Base-by-base conservation (phyloP, 1,140 invertebrate genomes). In the Araneus ventricosus region DNA sequence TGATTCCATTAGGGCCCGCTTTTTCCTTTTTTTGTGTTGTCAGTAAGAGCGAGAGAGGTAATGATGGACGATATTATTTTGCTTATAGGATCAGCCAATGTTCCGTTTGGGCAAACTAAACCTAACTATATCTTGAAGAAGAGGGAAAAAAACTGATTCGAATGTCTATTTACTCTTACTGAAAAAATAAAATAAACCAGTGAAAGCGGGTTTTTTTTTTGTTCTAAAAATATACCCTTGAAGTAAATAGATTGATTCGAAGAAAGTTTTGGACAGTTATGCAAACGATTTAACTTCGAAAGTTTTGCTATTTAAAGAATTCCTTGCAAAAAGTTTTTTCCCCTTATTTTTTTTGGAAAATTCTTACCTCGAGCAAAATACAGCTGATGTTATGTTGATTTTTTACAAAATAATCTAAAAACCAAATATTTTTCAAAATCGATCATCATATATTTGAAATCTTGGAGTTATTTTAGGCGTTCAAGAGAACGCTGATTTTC, bases 1-100 rank as follows among this genome's bases (percentile, higher is more conserved):
- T 75, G 70, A 75, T 75, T 75, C 70, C 70, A 75, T 75, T 75
- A 75, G 70, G 70, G 30, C 10, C 63, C 34, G 34, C 67, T 75
- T 75, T 75, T 34, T 75, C 34, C 30, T 17, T 34, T 63, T 63
- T 63, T n/a, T 63, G 59, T 22, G 22, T 63, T 75, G 70, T 75
- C 70, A 37, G 27, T 75, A 34, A 75, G 30, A 75, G 70, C 3
- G 70, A 34, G 70, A 34, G 70, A 75, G 70, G 70, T 75, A 75
- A 75, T 75, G 70, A 75, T 75, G 70, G 34, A 75, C 70, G 70
- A 75, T 75, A 75, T 75, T 34, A 75, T 75, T 75, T 75, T 22
- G 70, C 70, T 75, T 20, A 37, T 34, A 17, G 70, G 17, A 75
- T 75, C 70, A 14, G 17, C 70, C 34, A 20, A 37, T 17, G 34